Evolutionary conservation across 1,140 invertebrate species (phyloP).

Genomic region (Ganaspis sp.): DNA sequence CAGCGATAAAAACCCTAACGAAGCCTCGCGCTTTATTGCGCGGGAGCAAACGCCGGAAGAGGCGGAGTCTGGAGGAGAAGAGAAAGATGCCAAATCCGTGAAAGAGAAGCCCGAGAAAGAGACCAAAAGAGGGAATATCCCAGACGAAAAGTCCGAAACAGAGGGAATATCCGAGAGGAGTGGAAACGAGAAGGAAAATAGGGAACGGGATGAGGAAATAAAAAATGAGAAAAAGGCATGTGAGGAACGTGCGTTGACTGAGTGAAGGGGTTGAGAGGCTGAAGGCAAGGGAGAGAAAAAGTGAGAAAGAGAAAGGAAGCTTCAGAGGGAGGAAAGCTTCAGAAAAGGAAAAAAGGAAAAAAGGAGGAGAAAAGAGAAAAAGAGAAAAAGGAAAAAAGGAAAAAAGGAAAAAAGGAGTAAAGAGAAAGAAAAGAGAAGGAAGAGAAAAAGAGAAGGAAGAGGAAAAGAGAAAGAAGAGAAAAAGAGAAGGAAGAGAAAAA

Average conservation of each 20-base stretch:
- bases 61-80: slow-evolving; percentile 33
- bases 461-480: slow-evolving; percentile 42
- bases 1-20: slow-evolving; percentile 67
- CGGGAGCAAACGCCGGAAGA: slow-evolving; percentile 59
- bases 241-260: slow-evolving; percentile 43
- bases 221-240: slow-evolving; percentile 42
- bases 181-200: slow-evolving; percentile 30
- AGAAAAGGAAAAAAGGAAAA: slow-evolving; percentile 40
- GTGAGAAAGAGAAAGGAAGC: too few relatives aligned
- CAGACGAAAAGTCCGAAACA: slow-evolving; percentile 36
- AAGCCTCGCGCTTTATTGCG: slow-evolving; percentile 66
- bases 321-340: slow-evolving; percentile 36
- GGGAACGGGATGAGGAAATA: slow-evolving; percentile 31
- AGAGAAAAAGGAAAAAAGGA: slow-evolving; percentile 49
- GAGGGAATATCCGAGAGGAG: neutral
- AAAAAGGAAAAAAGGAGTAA: neutral
- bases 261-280: slow-evolving; percentile 39
- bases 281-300: too few relatives aligned
- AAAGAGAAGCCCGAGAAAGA: slow-evolving; percentile 30
- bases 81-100: slow-evolving; percentile 3
- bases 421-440: slow-evolving; percentile 41
- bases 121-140: slow-evolving; percentile 40
- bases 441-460: neutral
- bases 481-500: neutral
- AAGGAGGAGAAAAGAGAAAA: too few relatives aligned